phyloP scores from a whole-genome alignment of 1,140 invertebrate species.

The Mylabris phalerata region DNA sequence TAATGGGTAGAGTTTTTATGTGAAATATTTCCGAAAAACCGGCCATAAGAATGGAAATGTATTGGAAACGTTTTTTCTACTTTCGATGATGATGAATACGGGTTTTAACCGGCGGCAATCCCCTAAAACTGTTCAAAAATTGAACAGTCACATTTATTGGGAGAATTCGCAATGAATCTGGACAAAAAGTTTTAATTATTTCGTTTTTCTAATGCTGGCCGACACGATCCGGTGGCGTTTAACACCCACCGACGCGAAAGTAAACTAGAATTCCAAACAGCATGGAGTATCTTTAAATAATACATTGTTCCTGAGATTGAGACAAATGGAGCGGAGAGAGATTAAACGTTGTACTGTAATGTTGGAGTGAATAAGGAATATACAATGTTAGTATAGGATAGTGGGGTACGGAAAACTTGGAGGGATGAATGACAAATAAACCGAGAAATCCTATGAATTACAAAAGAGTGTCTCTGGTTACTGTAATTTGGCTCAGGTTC shows the following conservation, averaged over 20 bases:
- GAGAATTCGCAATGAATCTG: no score
- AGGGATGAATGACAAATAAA: slow-evolving; percentile 41
- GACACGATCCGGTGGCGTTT: no score
- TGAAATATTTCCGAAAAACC: neutral
- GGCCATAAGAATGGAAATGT: no score
- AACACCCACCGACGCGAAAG: slow-evolving; percentile 14
- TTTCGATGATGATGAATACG: no score
- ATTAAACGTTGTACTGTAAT: slow-evolving; percentile 32
- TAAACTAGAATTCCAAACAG: slow-evolving; percentile 33
- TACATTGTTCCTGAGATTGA: slow-evolving; percentile 40
- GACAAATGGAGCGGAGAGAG: slow-evolving; percentile 39
- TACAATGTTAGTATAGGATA: slow-evolving; percentile 1
- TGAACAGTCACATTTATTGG: no score
- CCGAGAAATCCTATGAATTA: slow-evolving; percentile 41
- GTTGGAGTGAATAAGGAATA: slow-evolving; percentile 14
- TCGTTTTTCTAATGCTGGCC: no score
- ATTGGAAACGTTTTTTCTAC: no score
- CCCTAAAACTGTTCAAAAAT: no score
- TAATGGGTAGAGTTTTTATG: neutral
- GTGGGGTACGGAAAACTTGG: slow-evolving; percentile 20
- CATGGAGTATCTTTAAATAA: slow-evolving; percentile 37
- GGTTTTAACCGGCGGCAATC: no score
- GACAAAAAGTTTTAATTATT: no score
- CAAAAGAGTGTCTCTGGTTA: slow-evolving; percentile 40
- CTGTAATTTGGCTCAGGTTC: slow-evolving; percentile 36